Percentiles rank a stretch among this genome's conserved stretches.
Evolutionary conservation across 2,113 vertebrate species (phyloP).

Genomic region (Podocnemis expansa): DNA sequence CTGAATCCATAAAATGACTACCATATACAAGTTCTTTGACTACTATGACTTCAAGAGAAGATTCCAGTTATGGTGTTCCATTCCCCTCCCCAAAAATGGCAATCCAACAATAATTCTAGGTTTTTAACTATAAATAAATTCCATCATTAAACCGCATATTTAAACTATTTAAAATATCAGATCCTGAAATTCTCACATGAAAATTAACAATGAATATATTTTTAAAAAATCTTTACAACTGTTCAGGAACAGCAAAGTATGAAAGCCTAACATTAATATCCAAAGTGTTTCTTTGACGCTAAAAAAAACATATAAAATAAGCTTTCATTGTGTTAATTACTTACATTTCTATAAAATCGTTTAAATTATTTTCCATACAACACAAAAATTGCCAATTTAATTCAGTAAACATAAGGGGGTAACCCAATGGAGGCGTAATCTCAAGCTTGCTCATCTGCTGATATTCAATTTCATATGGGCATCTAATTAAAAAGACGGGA

Average conservation of each 20-base stretch:
- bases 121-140: not conserved
- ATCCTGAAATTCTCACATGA: not conserved
- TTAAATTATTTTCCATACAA: not conserved
- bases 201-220: not conserved
- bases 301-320: not conserved
- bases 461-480: not conserved
- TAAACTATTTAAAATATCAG: not conserved
- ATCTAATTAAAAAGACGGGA: not conserved
- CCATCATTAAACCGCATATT: not conserved
- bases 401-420: not conserved
- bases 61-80: not conserved
- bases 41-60: not conserved
- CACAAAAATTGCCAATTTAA: not conserved
- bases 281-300: not conserved
- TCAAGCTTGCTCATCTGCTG: not conserved
- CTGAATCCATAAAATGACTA: not conserved
- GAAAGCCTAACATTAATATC: not conserved
- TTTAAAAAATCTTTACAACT: not conserved
- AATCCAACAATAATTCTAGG: not conserved
- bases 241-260: not conserved
- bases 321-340: not conserved
- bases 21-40: not conserved
- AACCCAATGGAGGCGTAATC: not conserved
- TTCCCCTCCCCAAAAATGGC: too few species aligned
- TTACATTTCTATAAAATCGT: not conserved